Percentiles rank a stretch among this genome's conserved stretches.
These are phyloP conservation scores for Drosophila hamatofila DNA, from an alignment of 2,888 invertebrate species.

Conservation along the genomic window DNA sequence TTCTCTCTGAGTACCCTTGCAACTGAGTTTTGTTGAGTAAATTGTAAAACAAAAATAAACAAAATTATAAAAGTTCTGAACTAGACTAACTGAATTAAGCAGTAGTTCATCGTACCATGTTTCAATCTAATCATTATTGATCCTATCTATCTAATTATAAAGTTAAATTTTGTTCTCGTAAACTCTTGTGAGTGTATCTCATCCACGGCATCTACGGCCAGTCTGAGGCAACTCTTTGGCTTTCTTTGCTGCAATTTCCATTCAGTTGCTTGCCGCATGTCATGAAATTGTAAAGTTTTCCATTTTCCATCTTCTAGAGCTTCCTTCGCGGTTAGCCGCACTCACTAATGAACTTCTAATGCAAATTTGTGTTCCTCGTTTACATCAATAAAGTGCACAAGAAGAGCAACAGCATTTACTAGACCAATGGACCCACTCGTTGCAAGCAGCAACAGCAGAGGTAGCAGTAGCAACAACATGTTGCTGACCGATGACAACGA, in stretches of 20 bases:
- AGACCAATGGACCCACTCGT: conserved; percentile 57
- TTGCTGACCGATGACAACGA: conserved; percentile 44
- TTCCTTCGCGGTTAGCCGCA: conserved; percentile 61
- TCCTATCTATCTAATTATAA: background rate
- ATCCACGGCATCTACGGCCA: conserved; percentile 2
- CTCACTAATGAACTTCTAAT: conserved; percentile 79
- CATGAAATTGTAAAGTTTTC: conserved; percentile 43
- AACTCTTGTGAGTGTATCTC: conserved; percentile 10
- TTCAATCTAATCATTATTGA: background rate
- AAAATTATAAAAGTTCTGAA: background rate
- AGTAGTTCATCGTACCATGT: background rate
- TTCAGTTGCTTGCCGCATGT: conserved; percentile 31
- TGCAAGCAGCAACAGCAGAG: conserved; percentile 47
- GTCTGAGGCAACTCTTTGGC: background rate
- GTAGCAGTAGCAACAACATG: conserved; percentile 47
- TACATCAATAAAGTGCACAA: conserved; percentile 56
- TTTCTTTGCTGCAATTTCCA: conserved; percentile 20
- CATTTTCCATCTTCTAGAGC: conserved; percentile 30
- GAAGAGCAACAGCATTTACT: conserved; percentile 45
- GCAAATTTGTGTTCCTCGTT: conserved; percentile 67
- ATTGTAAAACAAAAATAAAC: background rate
- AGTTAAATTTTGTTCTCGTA: background rate
- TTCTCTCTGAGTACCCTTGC: background rate
- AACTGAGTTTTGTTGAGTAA: background rate
- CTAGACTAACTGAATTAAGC: background rate